These are phyloP conservation scores for Heliothis subflexa DNA, from an alignment of 1,140 invertebrate genomes.

Conservation along the genomic window DNA sequence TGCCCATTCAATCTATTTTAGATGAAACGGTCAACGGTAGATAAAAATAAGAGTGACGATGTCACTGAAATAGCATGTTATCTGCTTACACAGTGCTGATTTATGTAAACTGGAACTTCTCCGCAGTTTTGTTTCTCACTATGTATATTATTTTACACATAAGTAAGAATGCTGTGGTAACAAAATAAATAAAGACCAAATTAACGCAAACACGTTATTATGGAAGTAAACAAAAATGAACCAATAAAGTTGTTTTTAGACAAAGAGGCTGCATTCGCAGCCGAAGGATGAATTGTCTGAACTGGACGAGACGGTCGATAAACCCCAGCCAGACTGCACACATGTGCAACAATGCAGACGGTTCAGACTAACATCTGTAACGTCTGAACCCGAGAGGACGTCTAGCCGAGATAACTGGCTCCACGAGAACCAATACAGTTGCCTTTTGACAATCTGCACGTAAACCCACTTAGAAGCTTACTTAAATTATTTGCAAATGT, in stretches of 20 bases:
- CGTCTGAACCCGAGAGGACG: constrained; percentile 54
- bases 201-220: background rate
- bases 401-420: constrained; percentile 52
- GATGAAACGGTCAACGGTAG: constrained; percentile 8
- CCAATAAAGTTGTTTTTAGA: constrained; percentile 27
- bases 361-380: constrained; percentile 60
- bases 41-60: constrained; percentile 37
- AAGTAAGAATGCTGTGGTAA: background rate
- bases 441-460: background rate
- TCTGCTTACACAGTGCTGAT: constrained; percentile 7
- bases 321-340: constrained; percentile 68
- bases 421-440: background rate
- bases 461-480: background rate
- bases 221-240: constrained; percentile 1
- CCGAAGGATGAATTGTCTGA: constrained; percentile 47
- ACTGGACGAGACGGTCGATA: constrained; percentile 76
- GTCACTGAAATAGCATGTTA: constrained; percentile 37
- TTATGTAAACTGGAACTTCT: background rate
- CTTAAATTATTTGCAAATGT: background rate
- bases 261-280: constrained; percentile 19
- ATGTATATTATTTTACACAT: background rate
- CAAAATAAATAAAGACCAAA: background rate
- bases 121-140: background rate
- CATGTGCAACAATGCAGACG: constrained; percentile 68
- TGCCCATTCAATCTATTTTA: constrained; percentile 44